A percentile compares a stretch with the other conserved stretches of the same genome.
phyloP scores from a whole-genome alignment of 2,113 vertebrate species.

The Polypterus bichir region DNA sequence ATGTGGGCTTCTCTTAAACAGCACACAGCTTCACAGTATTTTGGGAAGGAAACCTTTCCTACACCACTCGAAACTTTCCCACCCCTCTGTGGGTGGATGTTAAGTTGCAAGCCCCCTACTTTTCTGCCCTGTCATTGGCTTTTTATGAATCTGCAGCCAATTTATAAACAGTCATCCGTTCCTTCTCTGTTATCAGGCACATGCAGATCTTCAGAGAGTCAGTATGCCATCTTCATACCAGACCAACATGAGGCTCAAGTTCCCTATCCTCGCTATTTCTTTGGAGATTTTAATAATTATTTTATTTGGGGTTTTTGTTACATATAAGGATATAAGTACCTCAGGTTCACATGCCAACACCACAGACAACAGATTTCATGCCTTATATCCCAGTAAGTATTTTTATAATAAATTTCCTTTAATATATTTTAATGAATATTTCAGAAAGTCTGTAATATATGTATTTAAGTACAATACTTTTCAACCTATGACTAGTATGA shows the following conservation, averaged over 20 bases:
- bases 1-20: too few relatives aligned
- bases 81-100: slow-evolving; percentile 39
- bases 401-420: neutral
- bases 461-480: too few relatives aligned
- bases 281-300: slow-evolving; percentile 66
- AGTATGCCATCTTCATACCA: slow-evolving; percentile 47
- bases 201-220: slow-evolving; percentile 27
- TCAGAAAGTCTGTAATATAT: too few relatives aligned
- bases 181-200: slow-evolving; percentile 43
- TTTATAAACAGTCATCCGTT: slow-evolving; percentile 35
- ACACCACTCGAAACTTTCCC: neutral
- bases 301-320: slow-evolving; percentile 66
- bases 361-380: neutral
- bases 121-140: slow-evolving; percentile 45
- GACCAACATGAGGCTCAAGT: slow-evolving; percentile 78
- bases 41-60: neutral
- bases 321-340: slow-evolving; percentile 34
- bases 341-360: fast-evolving
- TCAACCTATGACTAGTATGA: too few relatives aligned
- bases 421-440: too few relatives aligned
- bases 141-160: slow-evolving; percentile 24
- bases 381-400: slow-evolving; percentile 71
- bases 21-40: too few relatives aligned
- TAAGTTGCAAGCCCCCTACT: slow-evolving; percentile 12
- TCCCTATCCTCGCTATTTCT: slow-evolving; percentile 62